Percentiles rank a stretch among this genome's conserved stretches.
phyloP scores from a whole-genome alignment of 1,140 invertebrate genomes.

The Camponotus floridanus region DNA sequence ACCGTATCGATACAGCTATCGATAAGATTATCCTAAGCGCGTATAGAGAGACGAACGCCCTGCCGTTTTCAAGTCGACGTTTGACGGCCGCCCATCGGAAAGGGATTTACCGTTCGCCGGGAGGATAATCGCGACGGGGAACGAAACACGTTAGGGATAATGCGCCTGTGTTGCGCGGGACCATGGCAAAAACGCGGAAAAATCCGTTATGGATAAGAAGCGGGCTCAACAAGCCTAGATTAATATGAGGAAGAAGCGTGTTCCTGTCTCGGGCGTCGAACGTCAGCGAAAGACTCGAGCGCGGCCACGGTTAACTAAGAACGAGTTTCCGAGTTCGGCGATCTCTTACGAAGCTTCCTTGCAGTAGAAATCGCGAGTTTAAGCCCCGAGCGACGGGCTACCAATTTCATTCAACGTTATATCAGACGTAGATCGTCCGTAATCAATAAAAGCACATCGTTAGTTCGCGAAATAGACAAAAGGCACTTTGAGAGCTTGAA shows the following conservation, averaged over 20 bases:
- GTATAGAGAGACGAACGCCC: neutral
- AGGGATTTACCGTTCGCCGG: conserved; percentile 62
- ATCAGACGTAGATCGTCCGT: neutral
- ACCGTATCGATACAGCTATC: conserved; percentile 21
- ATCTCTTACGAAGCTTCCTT: neutral
- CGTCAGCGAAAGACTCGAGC: conserved; percentile 57
- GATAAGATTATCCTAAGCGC: conserved; percentile 39
- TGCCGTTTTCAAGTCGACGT: conserved; percentile 36
- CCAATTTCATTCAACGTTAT: conserved; percentile 42
- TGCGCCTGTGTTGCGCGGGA: conserved; percentile 55
- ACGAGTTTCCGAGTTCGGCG: neutral
- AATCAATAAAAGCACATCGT: neutral
- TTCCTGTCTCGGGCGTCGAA: conserved; percentile 59
- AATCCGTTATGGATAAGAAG: conserved; percentile 67
- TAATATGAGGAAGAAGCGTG: conserved; percentile 64
- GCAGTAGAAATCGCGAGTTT: neutral
- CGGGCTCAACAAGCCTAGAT: conserved; percentile 62
- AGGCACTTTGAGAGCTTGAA: conserved; percentile 13
- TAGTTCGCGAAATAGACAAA: neutral
- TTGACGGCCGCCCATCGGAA: conserved; percentile 41
- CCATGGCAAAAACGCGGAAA: conserved; percentile 59
- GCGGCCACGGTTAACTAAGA: neutral
- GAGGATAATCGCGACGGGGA: conserved; percentile 56
- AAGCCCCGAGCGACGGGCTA: conserved; percentile 19
- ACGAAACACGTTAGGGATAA: conserved; percentile 61